Evolutionary conservation across 2,113 vertebrate genomes (phyloP).

Genomic region (Catharus bicknelli): DNA sequence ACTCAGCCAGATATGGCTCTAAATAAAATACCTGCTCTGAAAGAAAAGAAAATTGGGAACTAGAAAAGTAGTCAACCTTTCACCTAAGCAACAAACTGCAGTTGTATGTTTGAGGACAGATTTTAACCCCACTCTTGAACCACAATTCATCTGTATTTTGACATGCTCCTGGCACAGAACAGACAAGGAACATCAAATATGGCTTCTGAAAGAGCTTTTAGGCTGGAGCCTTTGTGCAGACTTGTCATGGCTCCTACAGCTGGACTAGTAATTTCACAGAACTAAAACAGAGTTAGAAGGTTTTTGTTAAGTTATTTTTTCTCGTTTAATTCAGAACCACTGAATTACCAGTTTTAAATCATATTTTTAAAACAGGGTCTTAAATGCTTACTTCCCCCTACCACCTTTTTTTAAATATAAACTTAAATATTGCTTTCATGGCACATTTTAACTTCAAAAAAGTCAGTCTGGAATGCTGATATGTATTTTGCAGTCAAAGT

Average conservation of each 20-base stretch:
- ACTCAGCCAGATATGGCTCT: background rate
- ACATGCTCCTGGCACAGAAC: background rate
- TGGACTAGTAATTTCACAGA: background rate
- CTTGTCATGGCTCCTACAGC: background rate
- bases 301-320: background rate
- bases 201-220: background rate
- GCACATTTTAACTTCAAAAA: background rate
- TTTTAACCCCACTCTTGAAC: background rate
- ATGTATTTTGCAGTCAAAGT: background rate
- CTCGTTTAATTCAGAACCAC: background rate
- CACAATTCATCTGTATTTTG: background rate
- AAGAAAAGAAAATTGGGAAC: background rate
- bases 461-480: background rate
- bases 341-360: background rate
- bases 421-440: background rate
- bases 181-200: background rate
- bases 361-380: background rate
- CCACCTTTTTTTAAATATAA: background rate
- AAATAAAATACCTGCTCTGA: conserved; percentile 16
- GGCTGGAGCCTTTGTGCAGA: background rate
- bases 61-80: conserved; percentile 15
- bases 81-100: background rate
- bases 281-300: background rate
- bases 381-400: background rate
- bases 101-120: background rate